Evolutionary conservation across 2,113 vertebrate genomes (phyloP), one percentile per base, ranked within the genome.

Genomic region (Silurus glanis): DNA sequence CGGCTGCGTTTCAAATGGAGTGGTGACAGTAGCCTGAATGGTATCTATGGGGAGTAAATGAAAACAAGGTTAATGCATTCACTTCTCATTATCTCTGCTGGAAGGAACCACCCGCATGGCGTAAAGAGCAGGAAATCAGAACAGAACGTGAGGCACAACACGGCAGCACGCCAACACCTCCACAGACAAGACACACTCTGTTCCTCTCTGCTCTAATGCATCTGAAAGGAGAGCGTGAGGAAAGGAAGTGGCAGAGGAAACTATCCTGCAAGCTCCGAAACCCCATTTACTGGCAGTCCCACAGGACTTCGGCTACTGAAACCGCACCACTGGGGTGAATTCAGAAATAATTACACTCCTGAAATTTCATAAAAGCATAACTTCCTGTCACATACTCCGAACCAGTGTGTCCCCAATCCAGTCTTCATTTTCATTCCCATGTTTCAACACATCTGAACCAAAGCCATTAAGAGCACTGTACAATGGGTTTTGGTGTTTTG

Each of bases 31-130:
- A 88, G 87, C 83, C 86, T 83, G 47, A 86, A 86, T 51, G 82
- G 72, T 83, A 91, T 92, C 93, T 92, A 91, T 86, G 25, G 92
- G 93, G 93, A 93, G 93, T 92, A 92, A 93, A 94, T 94, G 93
- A 95, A 95, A 95, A 94, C 93, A 93, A 94, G 94, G 93, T 95
- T 94, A 94, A 95, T 94, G 93, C 92, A 93, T 94, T 94, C 92
- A 59, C 86, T 91, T 93, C 90, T 93, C 92, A 94, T 94, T 93
- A 93, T 91, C 92, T 87, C 91, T 83, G 91, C 90, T 88, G 92
- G 91, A 90, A 85, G 90, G 89, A 91, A 88, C 91, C 93, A 90
- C 92, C 92, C 88, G 90, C 89, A 90, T 92, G 85, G 80, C 87
- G 90, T 93, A 83, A 88, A 78, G 90, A 91, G 93, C 91, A 93